Conservation (phyloP, 2,113 vertebrate species). For the Chamaetylas fuelleborni region DNA sequence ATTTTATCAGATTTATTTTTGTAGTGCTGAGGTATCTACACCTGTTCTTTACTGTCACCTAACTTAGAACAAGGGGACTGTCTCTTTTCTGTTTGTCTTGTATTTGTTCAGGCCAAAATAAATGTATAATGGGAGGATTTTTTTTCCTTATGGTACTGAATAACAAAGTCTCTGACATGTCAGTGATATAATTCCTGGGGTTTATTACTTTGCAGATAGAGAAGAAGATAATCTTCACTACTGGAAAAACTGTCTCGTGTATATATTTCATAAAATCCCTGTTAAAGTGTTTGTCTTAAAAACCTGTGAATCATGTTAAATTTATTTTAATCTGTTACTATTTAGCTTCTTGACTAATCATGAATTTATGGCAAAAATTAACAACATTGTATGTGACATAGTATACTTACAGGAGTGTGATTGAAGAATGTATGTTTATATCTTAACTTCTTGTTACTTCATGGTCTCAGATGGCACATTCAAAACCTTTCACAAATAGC, state of each 20-base stretch:
- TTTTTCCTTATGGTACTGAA: background rate
- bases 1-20: background rate
- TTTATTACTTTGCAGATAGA: background rate
- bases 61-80: background rate
- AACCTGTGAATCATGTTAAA: conserved; percentile 12
- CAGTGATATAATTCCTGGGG: background rate
- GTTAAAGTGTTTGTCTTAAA: background rate
- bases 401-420: background rate
- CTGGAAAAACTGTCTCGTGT: background rate
- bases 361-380: conserved; percentile 13
- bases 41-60: background rate
- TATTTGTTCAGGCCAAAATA: background rate
- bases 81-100: background rate
- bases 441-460: background rate
- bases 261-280: background rate
- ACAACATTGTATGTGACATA: background rate
- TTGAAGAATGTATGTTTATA: background rate
- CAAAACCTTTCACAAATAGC: conserved; percentile 17
- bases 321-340: background rate
- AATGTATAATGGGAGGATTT: background rate
- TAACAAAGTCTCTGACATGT: background rate
- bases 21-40: background rate
- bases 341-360: background rate
- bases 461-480: background rate
- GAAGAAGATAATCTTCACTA: background rate